These are phyloP conservation scores for Tragelaphus strepsiceros DNA, from an alignment of 2,113 vertebrate genomes.

Conservation along the genomic window DNA sequence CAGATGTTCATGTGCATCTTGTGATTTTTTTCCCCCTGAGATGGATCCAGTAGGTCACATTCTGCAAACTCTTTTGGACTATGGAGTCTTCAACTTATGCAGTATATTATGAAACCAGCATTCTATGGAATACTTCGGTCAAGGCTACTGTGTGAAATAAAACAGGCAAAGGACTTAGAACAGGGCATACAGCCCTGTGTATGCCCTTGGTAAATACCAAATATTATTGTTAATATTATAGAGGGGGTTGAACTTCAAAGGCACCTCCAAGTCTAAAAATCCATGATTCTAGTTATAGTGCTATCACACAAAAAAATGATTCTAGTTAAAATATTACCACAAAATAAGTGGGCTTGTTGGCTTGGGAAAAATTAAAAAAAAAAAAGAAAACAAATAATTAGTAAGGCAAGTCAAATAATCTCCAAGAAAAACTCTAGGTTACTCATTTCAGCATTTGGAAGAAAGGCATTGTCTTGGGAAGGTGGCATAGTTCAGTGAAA, in stretches of 20 bases:
- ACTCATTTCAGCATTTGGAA: background rate
- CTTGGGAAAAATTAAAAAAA: background rate
- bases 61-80: background rate
- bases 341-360: background rate
- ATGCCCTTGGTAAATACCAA: background rate
- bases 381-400: background rate
- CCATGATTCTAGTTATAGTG: background rate
- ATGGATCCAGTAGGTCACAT: background rate
- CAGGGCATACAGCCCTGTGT: accelerated
- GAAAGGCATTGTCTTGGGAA: background rate
- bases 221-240: accelerated
- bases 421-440: background rate
- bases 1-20: background rate
- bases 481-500: background rate
- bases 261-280: background rate
- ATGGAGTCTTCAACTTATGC: background rate
- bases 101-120: background rate
- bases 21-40: background rate
- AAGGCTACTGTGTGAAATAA: background rate
- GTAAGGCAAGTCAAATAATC: background rate
- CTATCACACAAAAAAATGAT: background rate
- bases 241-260: background rate
- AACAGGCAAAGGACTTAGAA: accelerated
- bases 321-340: background rate
- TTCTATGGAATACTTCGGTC: background rate